A percentile compares a stretch with the other conserved stretches of the same genome.
These are phyloP conservation scores for Bombus haemorrhoidalis DNA, from an alignment of 1,140 invertebrate species.

Conservation along the genomic window DNA sequence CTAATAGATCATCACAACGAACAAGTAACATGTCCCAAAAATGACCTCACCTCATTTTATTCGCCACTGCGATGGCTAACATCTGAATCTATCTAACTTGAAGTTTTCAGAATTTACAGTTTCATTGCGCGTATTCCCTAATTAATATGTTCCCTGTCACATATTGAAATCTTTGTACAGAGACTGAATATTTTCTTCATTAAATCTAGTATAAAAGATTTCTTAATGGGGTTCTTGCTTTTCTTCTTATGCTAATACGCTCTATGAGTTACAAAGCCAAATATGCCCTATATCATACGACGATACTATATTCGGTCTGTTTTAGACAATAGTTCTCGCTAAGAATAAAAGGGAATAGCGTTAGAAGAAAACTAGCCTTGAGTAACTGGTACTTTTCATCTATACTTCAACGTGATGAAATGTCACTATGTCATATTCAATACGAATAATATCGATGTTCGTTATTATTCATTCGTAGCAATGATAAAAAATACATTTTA, in stretches of 20 bases:
- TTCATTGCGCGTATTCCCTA: no score
- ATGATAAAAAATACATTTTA: no score
- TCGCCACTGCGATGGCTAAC: not conserved
- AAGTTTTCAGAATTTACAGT: not conserved
- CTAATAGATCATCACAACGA: slow-evolving; percentile 27
- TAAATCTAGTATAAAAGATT: no score
- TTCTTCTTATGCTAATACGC: not conserved
- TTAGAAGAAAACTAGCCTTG: not conserved
- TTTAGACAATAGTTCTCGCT: not conserved
- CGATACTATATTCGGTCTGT: not conserved
- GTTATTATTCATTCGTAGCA: not conserved
- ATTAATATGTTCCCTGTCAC: no score
- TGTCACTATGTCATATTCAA: not conserved
- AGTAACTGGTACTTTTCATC: no score
- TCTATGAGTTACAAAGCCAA: not conserved
- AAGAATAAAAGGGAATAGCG: not conserved
- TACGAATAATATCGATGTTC: not conserved
- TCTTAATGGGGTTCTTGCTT: not conserved
- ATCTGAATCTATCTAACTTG: not conserved
- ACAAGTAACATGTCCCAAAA: not conserved
- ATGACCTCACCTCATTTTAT: not conserved
- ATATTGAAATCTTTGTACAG: no score
- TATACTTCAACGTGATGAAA: no score
- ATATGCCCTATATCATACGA: not conserved
- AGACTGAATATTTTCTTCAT: not conserved